Evolutionary conservation across 30 jellyfish, hydroid and myxozoan species (phyloP).

Genomic region (Aurelia coerulea): DNA sequence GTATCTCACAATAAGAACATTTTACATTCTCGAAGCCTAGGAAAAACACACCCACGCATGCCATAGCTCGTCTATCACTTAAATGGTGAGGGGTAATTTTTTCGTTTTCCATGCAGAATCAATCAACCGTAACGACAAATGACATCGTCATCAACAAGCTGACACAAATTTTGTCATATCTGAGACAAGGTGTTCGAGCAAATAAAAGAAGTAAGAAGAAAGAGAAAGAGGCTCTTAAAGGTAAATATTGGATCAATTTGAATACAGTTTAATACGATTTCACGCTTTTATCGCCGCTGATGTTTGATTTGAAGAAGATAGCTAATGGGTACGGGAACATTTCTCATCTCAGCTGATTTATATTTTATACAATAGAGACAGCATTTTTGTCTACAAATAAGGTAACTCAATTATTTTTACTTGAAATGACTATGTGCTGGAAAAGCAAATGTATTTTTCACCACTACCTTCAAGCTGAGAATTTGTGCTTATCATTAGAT

Average conservation of each 20-base stretch:
- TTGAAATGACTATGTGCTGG: too few species aligned
- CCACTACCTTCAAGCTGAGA: too few species aligned
- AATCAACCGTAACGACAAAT: constrained; percentile 95
- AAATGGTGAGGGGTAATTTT: too few species aligned
- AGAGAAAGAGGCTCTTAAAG: constrained; percentile 90
- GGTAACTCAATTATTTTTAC: too few species aligned
- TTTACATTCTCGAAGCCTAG: too few species aligned
- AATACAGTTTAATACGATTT: background rate
- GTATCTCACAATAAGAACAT: too few species aligned
- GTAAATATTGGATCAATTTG: constrained; percentile 22
- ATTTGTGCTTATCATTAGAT: too few species aligned
- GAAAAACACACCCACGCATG: too few species aligned
- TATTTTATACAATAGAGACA: background rate
- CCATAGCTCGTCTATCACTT: too few species aligned
- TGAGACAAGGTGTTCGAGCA: constrained; percentile 98
- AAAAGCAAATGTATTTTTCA: too few species aligned
- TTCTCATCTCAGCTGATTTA: background rate
- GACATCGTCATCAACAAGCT: constrained; percentile 97
- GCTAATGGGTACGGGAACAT: background rate
- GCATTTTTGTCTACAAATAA: too few species aligned
- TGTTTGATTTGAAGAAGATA: background rate
- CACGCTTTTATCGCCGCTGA: background rate
- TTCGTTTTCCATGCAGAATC: constrained; percentile 59
- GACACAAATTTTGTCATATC: constrained; percentile 95
- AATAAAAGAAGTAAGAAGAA: constrained; percentile 81